phyloP scores from a whole-genome alignment of 2,113 vertebrate genomes.

The Apistogramma diplotaenia region DNA sequence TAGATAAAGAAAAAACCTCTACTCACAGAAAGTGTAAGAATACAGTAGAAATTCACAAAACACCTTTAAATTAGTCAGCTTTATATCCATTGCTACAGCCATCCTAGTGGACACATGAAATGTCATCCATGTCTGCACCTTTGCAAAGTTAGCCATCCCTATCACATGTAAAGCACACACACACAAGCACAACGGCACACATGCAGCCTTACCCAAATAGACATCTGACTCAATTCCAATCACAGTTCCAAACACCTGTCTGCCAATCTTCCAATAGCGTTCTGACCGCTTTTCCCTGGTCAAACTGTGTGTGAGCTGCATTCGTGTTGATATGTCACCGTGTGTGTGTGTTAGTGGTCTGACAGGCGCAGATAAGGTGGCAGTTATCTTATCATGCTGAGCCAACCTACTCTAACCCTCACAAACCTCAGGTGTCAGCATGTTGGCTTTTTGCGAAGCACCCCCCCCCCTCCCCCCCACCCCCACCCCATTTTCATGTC shows the following conservation, averaged over 20 bases:
- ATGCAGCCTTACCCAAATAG: neutral
- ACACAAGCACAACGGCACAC: neutral
- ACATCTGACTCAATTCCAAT: slow-evolving; percentile 36
- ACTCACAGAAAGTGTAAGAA: neutral
- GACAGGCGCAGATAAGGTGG: slow-evolving; percentile 66
- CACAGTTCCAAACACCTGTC: slow-evolving; percentile 45
- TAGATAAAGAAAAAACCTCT: neutral
- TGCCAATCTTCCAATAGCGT: slow-evolving; percentile 48
- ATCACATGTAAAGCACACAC: neutral
- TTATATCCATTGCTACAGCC: neutral
- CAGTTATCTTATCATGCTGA: slow-evolving; percentile 64
- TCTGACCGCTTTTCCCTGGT: slow-evolving; percentile 21
- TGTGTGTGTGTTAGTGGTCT: slow-evolving; percentile 44
- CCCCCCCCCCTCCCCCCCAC: neutral
- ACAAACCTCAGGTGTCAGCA: slow-evolving; percentile 59
- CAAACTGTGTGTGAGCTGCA: slow-evolving; percentile 20
- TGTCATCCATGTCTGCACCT: neutral
- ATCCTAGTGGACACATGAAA: too few species aligned
- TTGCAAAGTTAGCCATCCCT: neutral
- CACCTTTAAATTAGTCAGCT: neutral
- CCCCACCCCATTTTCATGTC: slow-evolving; percentile 59
- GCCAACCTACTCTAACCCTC: slow-evolving; percentile 57
- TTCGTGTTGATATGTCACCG: slow-evolving; percentile 34
- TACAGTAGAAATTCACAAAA: neutral
- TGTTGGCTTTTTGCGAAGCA: slow-evolving; percentile 30